phyloP scores from a whole-genome alignment of 2,888 invertebrate species.

The Latheticus oryzae region DNA sequence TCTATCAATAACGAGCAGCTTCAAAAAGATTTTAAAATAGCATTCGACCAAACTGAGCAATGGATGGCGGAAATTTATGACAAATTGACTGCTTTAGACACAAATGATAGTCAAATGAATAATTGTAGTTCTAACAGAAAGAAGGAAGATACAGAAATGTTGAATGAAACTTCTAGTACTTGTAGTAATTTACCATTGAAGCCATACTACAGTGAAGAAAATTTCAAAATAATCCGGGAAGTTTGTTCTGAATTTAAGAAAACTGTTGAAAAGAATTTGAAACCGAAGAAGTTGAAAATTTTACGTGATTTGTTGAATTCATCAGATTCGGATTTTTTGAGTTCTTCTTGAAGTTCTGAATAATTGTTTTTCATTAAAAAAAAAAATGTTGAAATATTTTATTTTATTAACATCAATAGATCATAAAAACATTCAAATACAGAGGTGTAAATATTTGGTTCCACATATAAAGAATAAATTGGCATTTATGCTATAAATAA shows the following conservation, averaged over 20 bases:
- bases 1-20: slow-evolving; percentile 5
- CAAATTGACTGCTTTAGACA: background rate
- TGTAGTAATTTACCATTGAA: background rate
- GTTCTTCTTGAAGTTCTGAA: too few species aligned
- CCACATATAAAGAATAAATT: too few species aligned
- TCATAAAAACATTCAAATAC: slow-evolving; percentile 11
- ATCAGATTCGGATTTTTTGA: too few species aligned
- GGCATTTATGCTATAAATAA: background rate
- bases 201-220: slow-evolving; percentile 11
- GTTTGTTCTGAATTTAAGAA: slow-evolving; percentile 6
- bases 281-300: background rate
- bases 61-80: background rate
- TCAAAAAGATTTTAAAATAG: slow-evolving; percentile 3
- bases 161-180: background rate
- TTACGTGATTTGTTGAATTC: too few species aligned
- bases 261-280: background rate
- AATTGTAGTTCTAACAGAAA: background rate
- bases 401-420: slow-evolving; percentile 14
- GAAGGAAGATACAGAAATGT: slow-evolving; percentile 1
- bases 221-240: slow-evolving; percentile 7
- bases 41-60: background rate
- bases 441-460: slow-evolving; percentile 11
- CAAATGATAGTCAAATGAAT: background rate
- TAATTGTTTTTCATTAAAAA: too few species aligned
- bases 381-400: background rate